Base-by-base conservation (phyloP, 2,113 vertebrate genomes). In the Equus przewalskii region DNA sequence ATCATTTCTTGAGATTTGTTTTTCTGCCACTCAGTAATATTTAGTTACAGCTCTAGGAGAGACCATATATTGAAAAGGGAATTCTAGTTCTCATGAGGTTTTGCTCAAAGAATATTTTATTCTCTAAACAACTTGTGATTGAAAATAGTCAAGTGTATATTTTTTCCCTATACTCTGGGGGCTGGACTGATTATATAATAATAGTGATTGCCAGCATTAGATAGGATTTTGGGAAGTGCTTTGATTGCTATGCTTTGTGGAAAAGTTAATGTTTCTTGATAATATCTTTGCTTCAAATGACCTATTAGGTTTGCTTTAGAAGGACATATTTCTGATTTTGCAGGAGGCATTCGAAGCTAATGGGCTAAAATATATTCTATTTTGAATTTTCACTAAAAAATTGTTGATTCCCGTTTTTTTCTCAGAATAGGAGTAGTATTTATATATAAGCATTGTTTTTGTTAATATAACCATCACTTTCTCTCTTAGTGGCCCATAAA, bases 1-100 rank as follows among this genome's bases (percentile, higher is more conserved):
- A 36, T 97, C 92, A 96, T 92, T 98, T 96, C 90, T 94, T 94
- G 90, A 98, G 97, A 94, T 98, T 97, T 98, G 80, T 96, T 98
- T 98, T 96, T 88, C 95, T 98, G 89, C 96, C 92, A 94, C 90
- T 98, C 98, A 96, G 97, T 98, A 96, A 98, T 97, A 96, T 97
- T 98, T 97, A 97, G 96, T 94, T 95, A 92, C 22, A 82, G 94
- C 76, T 98, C 22, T 94, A 97, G 97, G 96, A 98, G 81, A 98
- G 90, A 90, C 33, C 78, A 85, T 76, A 98, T 98, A 98, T 98
- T 98, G 97, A 97, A 97, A 98, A 97, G 96, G 97, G 98, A 98
- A 97, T 98, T 98, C 92, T 96, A 62, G 86, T 97, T 94, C 97
- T 96, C 97, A 60, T 33, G 97, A 97, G 97, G 72, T 87, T 97